These are phyloP conservation scores for Amaurobius ferox DNA, from an alignment of 2,888 invertebrate genomes.

Conservation along the genomic window DNA sequence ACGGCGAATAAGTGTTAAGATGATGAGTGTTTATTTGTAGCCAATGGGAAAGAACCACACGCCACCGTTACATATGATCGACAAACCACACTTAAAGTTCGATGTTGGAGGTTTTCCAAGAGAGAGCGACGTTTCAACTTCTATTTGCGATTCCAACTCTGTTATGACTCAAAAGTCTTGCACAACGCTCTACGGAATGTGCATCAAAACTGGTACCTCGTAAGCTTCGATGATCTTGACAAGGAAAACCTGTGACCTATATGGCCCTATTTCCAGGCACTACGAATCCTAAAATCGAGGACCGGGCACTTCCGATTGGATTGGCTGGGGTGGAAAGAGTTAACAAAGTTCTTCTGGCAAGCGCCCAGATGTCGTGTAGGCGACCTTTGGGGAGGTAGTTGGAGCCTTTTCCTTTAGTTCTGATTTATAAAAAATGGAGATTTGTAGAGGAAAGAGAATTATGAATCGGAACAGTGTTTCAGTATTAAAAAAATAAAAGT, in stretches of 20 bases:
- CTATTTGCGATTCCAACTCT: slow-evolving; percentile 32
- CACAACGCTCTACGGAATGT: slow-evolving; percentile 32
- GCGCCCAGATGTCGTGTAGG: slow-evolving; percentile 20
- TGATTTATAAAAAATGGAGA: background rate
- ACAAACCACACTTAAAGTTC: slow-evolving; percentile 12
- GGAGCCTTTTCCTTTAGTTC: slow-evolving; percentile 8
- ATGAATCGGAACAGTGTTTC: too few relatives aligned
- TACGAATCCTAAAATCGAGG: slow-evolving; percentile 16
- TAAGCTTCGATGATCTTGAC: slow-evolving; percentile 54
- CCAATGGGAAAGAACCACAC: background rate
- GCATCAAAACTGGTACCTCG: slow-evolving; percentile 38
- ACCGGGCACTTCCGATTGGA: slow-evolving; percentile 37
- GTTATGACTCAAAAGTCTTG: slow-evolving; percentile 32
- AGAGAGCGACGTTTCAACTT: slow-evolving; percentile 49
- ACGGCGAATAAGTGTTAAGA: background rate
- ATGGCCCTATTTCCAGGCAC: slow-evolving; percentile 52
- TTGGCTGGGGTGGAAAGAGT: slow-evolving; percentile 15
- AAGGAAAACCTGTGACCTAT: slow-evolving; percentile 51
- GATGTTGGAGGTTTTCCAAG: slow-evolving; percentile 27
- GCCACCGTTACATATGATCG: background rate
- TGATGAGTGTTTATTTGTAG: background rate
- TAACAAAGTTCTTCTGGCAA: slow-evolving; percentile 12
- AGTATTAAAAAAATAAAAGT: too few relatives aligned
- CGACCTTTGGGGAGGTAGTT: slow-evolving; percentile 25
- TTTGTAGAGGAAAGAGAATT: background rate